Conservation (phyloP, 1,140 invertebrate genomes). For the Lepidurus packardi region DNA sequence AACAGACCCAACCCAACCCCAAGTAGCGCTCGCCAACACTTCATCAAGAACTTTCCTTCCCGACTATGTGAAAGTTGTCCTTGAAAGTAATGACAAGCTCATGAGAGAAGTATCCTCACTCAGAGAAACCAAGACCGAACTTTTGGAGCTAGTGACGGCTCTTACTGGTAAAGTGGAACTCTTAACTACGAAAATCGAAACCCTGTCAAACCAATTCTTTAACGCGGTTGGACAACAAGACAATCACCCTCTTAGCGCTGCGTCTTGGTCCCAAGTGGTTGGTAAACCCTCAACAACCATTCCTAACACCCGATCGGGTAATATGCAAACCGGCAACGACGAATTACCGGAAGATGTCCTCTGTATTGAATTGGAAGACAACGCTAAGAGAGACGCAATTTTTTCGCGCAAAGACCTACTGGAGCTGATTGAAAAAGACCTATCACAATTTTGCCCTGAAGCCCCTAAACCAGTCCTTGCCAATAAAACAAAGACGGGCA, state of each 20-base stretch:
- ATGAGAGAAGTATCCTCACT: background rate
- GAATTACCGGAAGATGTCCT: conserved; percentile 5
- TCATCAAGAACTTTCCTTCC: background rate
- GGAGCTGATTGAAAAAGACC: background rate
- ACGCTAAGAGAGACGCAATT: background rate
- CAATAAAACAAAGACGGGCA: conserved; percentile 20
- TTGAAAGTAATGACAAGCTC: background rate
- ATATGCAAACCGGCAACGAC: background rate
- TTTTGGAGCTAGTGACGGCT: background rate
- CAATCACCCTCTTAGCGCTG: background rate
- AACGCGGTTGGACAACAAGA: background rate
- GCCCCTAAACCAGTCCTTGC: background rate
- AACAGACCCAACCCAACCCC: background rate
- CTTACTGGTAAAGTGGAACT: background rate
- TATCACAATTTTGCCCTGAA: background rate
- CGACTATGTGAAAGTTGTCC: background rate
- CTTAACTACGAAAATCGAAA: background rate
- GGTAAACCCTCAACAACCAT: background rate
- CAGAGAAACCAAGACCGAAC: background rate
- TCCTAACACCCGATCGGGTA: background rate
- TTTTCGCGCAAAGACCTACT: background rate
- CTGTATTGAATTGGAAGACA: background rate
- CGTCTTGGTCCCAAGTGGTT: background rate
- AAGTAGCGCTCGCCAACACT: background rate
- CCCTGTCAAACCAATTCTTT: background rate